Conservation (phyloP, 2,113 vertebrate genomes). For the Menidia beryllina region DNA sequence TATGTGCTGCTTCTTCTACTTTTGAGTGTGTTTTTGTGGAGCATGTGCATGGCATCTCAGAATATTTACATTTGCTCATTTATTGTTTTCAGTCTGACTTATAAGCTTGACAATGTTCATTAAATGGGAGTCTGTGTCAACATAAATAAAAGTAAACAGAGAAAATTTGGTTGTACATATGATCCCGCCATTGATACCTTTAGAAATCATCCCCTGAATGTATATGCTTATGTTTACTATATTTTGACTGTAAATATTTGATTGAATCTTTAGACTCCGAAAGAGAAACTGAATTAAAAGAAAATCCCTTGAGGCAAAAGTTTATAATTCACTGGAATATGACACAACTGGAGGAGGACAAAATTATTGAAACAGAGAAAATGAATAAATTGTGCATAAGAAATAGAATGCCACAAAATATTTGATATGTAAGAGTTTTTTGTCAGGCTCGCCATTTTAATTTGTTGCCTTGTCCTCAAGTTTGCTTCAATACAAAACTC, state of each 20-base stretch:
- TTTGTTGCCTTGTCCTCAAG: constrained; percentile 45
- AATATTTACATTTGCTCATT: background rate
- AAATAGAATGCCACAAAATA: background rate
- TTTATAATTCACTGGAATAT: constrained; percentile 10
- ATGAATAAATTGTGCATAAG: constrained; percentile 10
- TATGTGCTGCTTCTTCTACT: no score
- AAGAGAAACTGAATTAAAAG: background rate
- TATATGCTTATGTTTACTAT: background rate
- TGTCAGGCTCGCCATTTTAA: constrained; percentile 38
- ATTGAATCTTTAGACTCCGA: background rate
- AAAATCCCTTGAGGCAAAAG: background rate
- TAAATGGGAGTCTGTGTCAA: background rate
- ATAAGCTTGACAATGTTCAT: background rate
- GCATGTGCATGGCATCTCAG: no score
- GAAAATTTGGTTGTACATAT: background rate
- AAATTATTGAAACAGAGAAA: constrained; percentile 15
- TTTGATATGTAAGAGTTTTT: constrained; percentile 27
- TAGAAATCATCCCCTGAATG: background rate
- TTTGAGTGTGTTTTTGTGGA: no score
- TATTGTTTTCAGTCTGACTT: background rate
- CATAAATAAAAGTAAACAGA: background rate
- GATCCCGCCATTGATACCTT: background rate
- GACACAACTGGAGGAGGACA: background rate
- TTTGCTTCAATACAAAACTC: constrained; percentile 17
- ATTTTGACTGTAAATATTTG: background rate